Conservation (phyloP, 2,797 vertebrate species). For the Loriculus beryllinus region DNA sequence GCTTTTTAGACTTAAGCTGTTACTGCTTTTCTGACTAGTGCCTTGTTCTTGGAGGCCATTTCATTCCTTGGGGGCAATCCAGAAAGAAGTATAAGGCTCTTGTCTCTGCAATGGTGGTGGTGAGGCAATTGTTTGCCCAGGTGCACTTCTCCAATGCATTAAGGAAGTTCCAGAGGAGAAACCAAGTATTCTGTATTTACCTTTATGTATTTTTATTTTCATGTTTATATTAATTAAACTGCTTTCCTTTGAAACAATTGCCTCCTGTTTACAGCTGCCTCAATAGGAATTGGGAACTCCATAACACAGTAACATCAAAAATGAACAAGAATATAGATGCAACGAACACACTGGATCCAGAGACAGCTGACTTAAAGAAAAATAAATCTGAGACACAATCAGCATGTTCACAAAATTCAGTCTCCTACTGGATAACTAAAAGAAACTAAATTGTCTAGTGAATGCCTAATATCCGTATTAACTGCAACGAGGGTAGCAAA, state of each 20-base stretch:
- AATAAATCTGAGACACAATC: not conserved
- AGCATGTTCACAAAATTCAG: not conserved
- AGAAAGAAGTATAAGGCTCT: not conserved
- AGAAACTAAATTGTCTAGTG: not conserved
- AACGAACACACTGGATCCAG: not conserved
- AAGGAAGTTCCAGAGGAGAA: not conserved
- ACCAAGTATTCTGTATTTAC: not conserved
- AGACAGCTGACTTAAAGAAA: not conserved
- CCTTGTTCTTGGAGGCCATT: not conserved
- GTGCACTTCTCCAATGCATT: not conserved
- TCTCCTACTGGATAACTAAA: not conserved
- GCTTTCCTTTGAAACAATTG: not conserved
- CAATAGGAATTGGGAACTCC: not conserved
- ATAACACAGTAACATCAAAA: not conserved
- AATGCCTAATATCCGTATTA: not conserved
- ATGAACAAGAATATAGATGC: not conserved
- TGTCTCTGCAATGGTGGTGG: not conserved
- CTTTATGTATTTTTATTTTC: not conserved
- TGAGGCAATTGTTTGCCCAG: not conserved
- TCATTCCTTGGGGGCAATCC: not conserved
- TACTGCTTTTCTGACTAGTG: not conserved
- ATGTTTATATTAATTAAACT: not conserved
- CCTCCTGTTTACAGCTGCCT: not conserved
- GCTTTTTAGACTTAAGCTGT: not conserved
- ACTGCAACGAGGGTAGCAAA: not conserved